phyloP scores from a whole-genome alignment of 2,113 vertebrate species.

The Ammospiza caudacuta region DNA sequence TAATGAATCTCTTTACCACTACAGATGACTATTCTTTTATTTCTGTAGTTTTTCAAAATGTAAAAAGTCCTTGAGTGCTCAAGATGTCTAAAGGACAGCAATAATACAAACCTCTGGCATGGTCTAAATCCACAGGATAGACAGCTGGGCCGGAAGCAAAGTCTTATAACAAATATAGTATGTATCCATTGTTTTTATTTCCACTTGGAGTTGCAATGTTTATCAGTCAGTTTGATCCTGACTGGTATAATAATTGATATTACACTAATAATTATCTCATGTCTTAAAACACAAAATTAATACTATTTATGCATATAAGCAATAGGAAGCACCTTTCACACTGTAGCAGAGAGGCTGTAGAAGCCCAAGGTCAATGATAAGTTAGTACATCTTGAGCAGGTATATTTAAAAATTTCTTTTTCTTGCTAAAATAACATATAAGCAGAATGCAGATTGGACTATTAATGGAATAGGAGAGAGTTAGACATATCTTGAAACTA shows the following conservation, averaged over 20 bases:
- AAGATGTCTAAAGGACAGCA: background rate
- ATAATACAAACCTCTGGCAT: background rate
- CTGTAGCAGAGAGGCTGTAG: background rate
- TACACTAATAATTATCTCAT: background rate
- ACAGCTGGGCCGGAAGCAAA: background rate
- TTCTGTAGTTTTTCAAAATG: background rate
- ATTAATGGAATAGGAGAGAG: background rate
- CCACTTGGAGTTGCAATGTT: background rate
- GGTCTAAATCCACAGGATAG: background rate
- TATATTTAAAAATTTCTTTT: background rate
- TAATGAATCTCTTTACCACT: background rate
- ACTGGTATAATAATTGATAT: background rate
- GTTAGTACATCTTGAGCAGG: background rate
- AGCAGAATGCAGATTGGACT: background rate
- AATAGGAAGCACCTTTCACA: background rate
- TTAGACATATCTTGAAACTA: background rate
- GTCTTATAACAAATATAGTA: background rate
- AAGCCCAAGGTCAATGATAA: background rate
- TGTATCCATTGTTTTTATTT: slow-evolving; percentile 1
- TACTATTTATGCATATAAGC: background rate
- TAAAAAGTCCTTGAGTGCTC: background rate
- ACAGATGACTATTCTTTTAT: background rate
- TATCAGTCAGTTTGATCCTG: background rate
- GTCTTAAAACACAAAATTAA: background rate
- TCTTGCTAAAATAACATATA: background rate